Conservation (phyloP, 2,888 invertebrate genomes). For the Eumacrocentrus americanus region DNA sequence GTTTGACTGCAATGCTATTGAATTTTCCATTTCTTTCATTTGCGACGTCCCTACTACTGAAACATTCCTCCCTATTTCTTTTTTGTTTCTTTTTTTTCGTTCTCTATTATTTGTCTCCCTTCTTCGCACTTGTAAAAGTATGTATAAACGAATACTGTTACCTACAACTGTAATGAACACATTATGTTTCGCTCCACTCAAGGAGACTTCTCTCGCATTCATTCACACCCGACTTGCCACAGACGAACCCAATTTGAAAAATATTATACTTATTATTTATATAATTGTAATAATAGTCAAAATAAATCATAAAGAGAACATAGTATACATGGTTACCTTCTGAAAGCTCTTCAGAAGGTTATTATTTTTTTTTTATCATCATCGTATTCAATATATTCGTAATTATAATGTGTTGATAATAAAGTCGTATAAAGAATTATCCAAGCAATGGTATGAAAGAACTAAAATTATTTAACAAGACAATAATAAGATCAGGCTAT, state of each 20-base stretch:
- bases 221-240: slow-evolving; percentile 4
- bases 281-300: slow-evolving; percentile 25
- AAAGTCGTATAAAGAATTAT: slow-evolving; percentile 37
- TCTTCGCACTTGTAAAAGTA: slow-evolving; percentile 35
- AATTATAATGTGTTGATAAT: slow-evolving; percentile 28
- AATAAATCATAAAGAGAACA: slow-evolving; percentile 22
- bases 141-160: slow-evolving; percentile 55
- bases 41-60: slow-evolving; percentile 19
- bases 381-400: slow-evolving; percentile 21
- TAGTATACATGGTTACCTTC: neutral
- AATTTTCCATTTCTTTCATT: slow-evolving; percentile 35
- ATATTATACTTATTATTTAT: slow-evolving; percentile 6
- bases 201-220: slow-evolving; percentile 3
- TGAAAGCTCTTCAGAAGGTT: slow-evolving; percentile 3
- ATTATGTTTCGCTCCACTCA: slow-evolving; percentile 44
- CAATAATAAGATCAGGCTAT: slow-evolving; percentile 35
- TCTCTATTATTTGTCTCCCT: slow-evolving; percentile 21
- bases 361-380: neutral
- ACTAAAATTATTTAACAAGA: slow-evolving; percentile 42
- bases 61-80: slow-evolving; percentile 1
- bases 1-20: slow-evolving; percentile 39
- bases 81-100: slow-evolving; percentile 23
- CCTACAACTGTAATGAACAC: slow-evolving; percentile 57
- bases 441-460: slow-evolving; percentile 37
- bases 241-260: neutral